Evolutionary conservation across 2,113 vertebrate genomes (phyloP).

Genomic region (Rattus norvegicus): GRCr8 NC_086037.1:9547501-9548000

Average conservation of each 20-base stretch:
- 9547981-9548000: neutral
- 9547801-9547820: too few species aligned
- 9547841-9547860: neutral
- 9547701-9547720: neutral
- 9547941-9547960: neutral
- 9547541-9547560: too few species aligned
- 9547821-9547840: neutral
- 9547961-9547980: neutral
- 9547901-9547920: neutral
- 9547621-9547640: neutral
- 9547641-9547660: neutral
- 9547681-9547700: neutral
- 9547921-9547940: neutral
- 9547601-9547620: neutral
- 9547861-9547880: neutral
- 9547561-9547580: neutral
- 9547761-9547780: accelerated
- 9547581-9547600: neutral
- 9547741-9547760: neutral
- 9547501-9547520: neutral
- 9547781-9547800: neutral
- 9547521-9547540: neutral
- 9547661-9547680: neutral
- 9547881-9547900: conserved; percentile 13
- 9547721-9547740: neutral